Conservation (phyloP, 1,140 invertebrate genomes). For the Leptinotarsa undecemlineata region DNA sequence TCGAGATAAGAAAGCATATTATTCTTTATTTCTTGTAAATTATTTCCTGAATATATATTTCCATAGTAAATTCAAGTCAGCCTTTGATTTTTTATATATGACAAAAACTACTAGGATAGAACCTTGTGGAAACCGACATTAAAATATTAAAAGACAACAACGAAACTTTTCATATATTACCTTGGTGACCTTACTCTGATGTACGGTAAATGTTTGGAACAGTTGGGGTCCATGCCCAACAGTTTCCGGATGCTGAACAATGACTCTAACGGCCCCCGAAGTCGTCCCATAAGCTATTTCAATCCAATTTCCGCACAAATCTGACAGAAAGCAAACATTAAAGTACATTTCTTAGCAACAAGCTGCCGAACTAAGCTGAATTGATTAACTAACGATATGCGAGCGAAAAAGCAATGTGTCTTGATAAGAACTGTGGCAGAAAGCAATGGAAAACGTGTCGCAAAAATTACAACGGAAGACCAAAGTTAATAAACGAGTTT, state of each 20-base stretch:
- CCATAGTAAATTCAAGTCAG: too few relatives aligned
- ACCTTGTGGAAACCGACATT: too few relatives aligned
- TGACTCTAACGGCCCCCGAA: constrained; percentile 92
- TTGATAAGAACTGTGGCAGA: background rate
- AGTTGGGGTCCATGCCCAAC: constrained; percentile 96
- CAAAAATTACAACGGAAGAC: background rate
- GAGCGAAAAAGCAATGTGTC: background rate
- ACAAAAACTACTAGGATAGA: too few relatives aligned
- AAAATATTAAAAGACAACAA: background rate
- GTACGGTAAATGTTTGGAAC: constrained; percentile 98
- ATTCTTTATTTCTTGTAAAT: too few relatives aligned
- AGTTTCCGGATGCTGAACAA: constrained; percentile 98
- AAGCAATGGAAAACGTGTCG: background rate
- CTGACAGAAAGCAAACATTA: constrained; percentile 56
- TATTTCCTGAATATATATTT: too few relatives aligned
- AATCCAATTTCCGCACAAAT: constrained; percentile 97
- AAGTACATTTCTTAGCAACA: background rate
- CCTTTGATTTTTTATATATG: too few relatives aligned
- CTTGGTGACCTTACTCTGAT: constrained; percentile 94
- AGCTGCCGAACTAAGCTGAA: background rate
- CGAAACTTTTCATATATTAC: constrained; percentile 57
- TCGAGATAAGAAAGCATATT: too few relatives aligned
- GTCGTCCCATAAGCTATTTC: constrained; percentile 98
- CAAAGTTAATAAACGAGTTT: too few relatives aligned
- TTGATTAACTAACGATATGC: constrained; percentile 4